phyloP scores from a whole-genome alignment of 2,888 invertebrate genomes.

The Oeneis ivallda region DNA sequence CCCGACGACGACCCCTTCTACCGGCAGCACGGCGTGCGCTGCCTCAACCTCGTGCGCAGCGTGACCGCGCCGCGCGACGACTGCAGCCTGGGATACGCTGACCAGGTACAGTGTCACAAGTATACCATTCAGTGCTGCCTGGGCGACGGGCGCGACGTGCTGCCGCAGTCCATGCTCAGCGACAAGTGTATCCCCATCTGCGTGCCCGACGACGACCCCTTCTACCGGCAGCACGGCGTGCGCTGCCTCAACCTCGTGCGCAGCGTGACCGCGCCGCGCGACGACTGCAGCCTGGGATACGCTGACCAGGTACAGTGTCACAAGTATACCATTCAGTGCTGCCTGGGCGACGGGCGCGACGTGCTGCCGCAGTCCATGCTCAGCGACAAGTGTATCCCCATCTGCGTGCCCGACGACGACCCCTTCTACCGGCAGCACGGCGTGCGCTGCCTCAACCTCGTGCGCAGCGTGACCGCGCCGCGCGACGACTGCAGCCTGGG shows the following conservation, averaged over 20 bases:
- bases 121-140: slow-evolving; percentile 80
- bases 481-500: slow-evolving; percentile 80
- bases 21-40: slow-evolving; percentile 69
- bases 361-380: slow-evolving; percentile 66
- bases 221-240: slow-evolving; percentile 73
- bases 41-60: slow-evolving; percentile 83
- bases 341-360: slow-evolving; percentile 66
- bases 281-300: slow-evolving; percentile 80
- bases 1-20: slow-evolving; percentile 80
- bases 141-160: slow-evolving; percentile 63
- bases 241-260: slow-evolving; percentile 83
- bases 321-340: slow-evolving; percentile 81
- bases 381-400: slow-evolving; percentile 83
- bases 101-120: slow-evolving; percentile 82
- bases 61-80: slow-evolving; percentile 79
- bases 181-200: slow-evolving; percentile 83
- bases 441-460: slow-evolving; percentile 82
- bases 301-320: slow-evolving; percentile 83
- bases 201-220: slow-evolving; percentile 79
- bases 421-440: slow-evolving; percentile 74
- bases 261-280: slow-evolving; percentile 79
- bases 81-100: slow-evolving; percentile 80
- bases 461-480: slow-evolving; percentile 81
- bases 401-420: slow-evolving; percentile 79
- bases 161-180: slow-evolving; percentile 73